A percentile compares a stretch with the other conserved stretches of the same genome.
These are phyloP conservation scores for Oryctes rhinoceros DNA, from an alignment of 1,140 invertebrate species.

Conservation along the genomic window DNA sequence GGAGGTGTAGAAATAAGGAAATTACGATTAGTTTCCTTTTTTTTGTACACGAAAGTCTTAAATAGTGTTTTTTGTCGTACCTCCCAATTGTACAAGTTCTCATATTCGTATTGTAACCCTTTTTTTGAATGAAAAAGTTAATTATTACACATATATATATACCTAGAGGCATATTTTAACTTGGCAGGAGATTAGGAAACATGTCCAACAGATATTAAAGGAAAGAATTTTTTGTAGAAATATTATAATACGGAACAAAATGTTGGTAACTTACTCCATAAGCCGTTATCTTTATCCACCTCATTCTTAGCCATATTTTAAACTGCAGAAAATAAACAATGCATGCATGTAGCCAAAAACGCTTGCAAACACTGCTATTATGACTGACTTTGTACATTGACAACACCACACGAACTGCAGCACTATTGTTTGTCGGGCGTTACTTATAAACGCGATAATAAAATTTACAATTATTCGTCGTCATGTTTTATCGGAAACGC, in stretches of 20 bases:
- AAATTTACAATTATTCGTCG: slow-evolving; percentile 1
- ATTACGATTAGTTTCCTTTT: too few relatives aligned
- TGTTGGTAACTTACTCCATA: neutral
- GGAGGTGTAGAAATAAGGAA: too few relatives aligned
- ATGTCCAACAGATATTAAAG: neutral
- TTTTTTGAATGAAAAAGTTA: too few relatives aligned
- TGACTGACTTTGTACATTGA: neutral
- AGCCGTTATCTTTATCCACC: neutral
- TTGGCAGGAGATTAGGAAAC: neutral
- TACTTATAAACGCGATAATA: neutral
- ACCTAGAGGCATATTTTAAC: neutral
- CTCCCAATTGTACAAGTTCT: too few relatives aligned
- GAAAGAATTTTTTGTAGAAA: too few relatives aligned
- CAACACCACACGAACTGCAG: neutral
- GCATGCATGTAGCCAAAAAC: too few relatives aligned
- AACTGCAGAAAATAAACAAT: neutral
- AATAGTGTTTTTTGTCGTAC: too few relatives aligned
- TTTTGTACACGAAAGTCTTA: too few relatives aligned
- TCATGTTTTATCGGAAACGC: slow-evolving; percentile 8
- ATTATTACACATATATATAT: too few relatives aligned
- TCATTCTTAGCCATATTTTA: neutral
- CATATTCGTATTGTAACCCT: too few relatives aligned
- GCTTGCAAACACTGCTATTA: too few relatives aligned
- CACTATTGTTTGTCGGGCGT: neutral
- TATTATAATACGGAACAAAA: neutral